A percentile compares a stretch with the other conserved stretches of the same genome.
These are phyloP conservation scores for Ondatra zibethicus DNA, from an alignment of 2,113 vertebrate species.

Conservation along the genomic window DNA sequence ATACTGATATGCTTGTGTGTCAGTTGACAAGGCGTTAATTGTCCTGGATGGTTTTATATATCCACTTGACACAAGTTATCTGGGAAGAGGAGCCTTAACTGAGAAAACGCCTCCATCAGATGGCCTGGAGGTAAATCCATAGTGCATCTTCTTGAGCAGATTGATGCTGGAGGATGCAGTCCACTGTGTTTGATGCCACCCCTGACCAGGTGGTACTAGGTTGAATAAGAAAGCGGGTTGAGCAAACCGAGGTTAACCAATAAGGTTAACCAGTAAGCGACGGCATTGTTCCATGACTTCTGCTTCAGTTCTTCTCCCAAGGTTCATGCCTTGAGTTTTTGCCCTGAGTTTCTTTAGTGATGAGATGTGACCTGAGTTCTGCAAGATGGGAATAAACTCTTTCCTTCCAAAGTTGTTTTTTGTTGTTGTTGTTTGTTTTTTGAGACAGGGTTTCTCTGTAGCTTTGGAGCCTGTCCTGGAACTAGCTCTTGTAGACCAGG, in stretches of 20 bases:
- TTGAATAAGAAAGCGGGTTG: not conserved
- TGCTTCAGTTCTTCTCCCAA: not conserved
- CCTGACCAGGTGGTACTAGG: not conserved
- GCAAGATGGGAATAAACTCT: not conserved
- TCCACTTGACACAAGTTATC: not conserved
- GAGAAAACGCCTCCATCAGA: not conserved
- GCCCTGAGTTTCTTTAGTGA: not conserved
- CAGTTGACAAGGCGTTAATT: too few relatives aligned
- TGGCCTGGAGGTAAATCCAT: not conserved
- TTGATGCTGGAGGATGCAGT: not conserved
- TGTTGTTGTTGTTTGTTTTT: too few relatives aligned
- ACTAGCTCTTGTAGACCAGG: too few relatives aligned
- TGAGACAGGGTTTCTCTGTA: too few relatives aligned
- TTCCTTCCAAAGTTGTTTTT: not conserved
- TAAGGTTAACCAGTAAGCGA: not conserved
- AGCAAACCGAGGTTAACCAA: not conserved
- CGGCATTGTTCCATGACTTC: not conserved
- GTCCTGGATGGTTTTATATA: not conserved
- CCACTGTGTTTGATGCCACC: not conserved
- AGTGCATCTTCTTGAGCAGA: not conserved
- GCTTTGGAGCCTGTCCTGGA: too few relatives aligned
- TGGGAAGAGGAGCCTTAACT: not conserved
- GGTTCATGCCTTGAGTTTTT: not conserved
- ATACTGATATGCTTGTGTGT: not conserved
- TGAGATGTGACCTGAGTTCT: not conserved